These are phyloP conservation scores for Lapara coniferarum DNA, from an alignment of 2,888 invertebrate genomes.

Conservation along the genomic window DNA sequence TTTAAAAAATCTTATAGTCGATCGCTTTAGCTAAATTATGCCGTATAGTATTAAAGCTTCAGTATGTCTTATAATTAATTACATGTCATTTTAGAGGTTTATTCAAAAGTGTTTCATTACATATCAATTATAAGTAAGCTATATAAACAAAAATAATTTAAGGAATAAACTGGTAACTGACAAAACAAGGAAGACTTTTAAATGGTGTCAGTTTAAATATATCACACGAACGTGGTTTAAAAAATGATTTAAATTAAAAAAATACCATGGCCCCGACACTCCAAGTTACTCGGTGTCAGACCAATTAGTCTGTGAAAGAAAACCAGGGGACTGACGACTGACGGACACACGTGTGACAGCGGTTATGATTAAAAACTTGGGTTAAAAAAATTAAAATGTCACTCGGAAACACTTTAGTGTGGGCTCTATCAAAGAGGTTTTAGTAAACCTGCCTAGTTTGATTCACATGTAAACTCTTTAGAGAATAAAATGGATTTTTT, in stretches of 20 bases:
- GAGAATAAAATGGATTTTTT: neutral
- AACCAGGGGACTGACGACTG: slow-evolving; percentile 61
- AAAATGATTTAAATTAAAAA: slow-evolving; percentile 65
- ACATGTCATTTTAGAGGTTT: too few relatives aligned
- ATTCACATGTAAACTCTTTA: neutral
- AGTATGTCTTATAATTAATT: too few relatives aligned
- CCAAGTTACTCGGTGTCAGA: slow-evolving; percentile 69
- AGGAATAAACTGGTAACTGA: slow-evolving; percentile 14
- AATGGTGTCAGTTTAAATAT: slow-evolving; percentile 64
- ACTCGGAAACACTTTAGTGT: slow-evolving; percentile 21
- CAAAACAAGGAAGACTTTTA: slow-evolving; percentile 34
- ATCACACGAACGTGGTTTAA: slow-evolving; percentile 46
- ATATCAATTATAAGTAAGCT: neutral
- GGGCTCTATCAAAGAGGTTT: slow-evolving; percentile 3
- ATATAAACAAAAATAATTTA: neutral
- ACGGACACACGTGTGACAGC: slow-evolving; percentile 71
- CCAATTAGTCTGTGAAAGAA: slow-evolving; percentile 80
- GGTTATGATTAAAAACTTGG: slow-evolving; percentile 59
- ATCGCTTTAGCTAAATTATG: too few relatives aligned
- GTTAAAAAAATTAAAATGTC: slow-evolving; percentile 32
- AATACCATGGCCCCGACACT: slow-evolving; percentile 37
- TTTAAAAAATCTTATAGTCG: too few relatives aligned
- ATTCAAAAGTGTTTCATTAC: too few relatives aligned
- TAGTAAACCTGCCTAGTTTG: neutral
- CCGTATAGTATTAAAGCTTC: too few relatives aligned